These are phyloP conservation scores for Eupithecia insigniata DNA, from an alignment of 2,888 invertebrate genomes.

Conservation along the genomic window DNA sequence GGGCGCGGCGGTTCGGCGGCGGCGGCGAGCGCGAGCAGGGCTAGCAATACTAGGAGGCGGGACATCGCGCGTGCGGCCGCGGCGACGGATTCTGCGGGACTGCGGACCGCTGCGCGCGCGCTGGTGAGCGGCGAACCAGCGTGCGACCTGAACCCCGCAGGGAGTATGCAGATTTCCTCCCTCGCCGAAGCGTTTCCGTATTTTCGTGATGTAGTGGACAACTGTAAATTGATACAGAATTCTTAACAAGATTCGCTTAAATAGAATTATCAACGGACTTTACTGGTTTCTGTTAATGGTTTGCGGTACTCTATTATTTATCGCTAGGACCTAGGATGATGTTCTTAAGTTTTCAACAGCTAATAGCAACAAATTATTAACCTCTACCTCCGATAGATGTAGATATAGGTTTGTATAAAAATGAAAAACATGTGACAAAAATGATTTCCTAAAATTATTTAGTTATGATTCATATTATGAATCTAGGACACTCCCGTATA, in stretches of 20 bases:
- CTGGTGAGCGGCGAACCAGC: slow-evolving; percentile 64
- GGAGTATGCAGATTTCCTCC: slow-evolving; percentile 59
- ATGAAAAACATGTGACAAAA: background rate
- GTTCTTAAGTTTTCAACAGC: background rate
- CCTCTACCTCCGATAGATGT: background rate
- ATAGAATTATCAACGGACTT: slow-evolving; percentile 11
- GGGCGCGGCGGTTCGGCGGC: slow-evolving; percentile 71
- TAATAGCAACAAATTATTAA: background rate
- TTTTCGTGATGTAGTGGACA: slow-evolving; percentile 22
- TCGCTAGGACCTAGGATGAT: background rate
- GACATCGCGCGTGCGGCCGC: slow-evolving; percentile 80
- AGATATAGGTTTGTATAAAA: background rate
- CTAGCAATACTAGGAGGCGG: slow-evolving; percentile 60
- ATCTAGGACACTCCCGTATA: slow-evolving; percentile 15
- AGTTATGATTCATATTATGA: background rate
- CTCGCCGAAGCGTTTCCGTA: slow-evolving; percentile 39
- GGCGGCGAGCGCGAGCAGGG: slow-evolving; percentile 74
- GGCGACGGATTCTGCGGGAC: slow-evolving; percentile 78
- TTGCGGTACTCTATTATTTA: slow-evolving; percentile 8
- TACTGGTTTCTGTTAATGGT: background rate
- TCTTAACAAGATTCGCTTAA: slow-evolving; percentile 9
- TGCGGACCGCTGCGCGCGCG: slow-evolving; percentile 65
- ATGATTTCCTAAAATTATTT: background rate
- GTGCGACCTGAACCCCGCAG: slow-evolving; percentile 60
- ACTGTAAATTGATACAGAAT: slow-evolving; percentile 30